Conservation (phyloP, 2,113 vertebrate genomes). For the Lagopus muta region DNA sequence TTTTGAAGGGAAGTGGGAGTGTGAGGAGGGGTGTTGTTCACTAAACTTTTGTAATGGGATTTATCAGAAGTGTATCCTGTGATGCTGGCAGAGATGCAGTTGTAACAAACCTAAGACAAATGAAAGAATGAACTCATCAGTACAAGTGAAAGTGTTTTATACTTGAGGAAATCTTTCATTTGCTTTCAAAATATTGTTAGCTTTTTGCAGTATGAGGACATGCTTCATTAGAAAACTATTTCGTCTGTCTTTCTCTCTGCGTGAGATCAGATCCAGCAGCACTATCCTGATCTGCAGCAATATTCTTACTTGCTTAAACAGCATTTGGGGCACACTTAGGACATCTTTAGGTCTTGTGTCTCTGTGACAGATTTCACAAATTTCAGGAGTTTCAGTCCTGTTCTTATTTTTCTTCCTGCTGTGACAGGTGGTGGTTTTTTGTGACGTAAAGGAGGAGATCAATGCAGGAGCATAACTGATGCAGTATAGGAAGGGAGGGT, state of each 20-base stretch:
- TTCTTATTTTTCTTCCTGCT: not conserved
- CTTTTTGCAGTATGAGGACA: not conserved
- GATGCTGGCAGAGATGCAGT: rapidly evolving
- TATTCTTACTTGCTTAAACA: not conserved
- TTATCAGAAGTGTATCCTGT: not conserved
- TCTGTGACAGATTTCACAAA: not conserved
- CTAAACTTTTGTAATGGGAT: not conserved
- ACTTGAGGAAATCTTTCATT: not conserved
- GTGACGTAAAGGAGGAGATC: not conserved
- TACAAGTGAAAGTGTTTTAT: not conserved
- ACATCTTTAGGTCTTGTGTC: not conserved
- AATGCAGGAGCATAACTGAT: not conserved
- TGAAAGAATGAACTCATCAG: not conserved
- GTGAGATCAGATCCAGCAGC: not conserved
- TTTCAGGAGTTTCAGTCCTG: not conserved
- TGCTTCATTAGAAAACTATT: not conserved
- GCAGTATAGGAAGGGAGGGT: not conserved
- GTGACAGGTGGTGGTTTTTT: not conserved
- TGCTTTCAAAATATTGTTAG: not conserved
- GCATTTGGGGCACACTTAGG: not conserved
- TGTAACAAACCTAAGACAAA: not conserved
- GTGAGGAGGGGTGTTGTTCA: rapidly evolving
- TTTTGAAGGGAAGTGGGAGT: not conserved
- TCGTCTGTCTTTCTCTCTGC: not conserved
- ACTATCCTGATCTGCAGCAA: not conserved